Evolutionary conservation across 2,113 vertebrate species (phyloP).

Genomic region (Oreochromis spilurus): DNA sequence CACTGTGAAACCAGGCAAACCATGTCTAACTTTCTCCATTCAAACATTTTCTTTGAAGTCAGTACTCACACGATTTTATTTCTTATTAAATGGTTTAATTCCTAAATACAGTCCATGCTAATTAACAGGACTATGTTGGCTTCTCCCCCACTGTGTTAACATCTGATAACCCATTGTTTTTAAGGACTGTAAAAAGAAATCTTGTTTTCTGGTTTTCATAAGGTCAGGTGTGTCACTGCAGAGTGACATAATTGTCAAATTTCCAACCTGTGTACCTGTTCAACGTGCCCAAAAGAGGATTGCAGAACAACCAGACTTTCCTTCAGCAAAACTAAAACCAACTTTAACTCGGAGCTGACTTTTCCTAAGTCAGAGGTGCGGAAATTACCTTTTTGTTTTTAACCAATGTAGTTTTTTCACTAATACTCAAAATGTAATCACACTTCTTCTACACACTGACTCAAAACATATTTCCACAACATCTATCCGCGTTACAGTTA

Average conservation of each 20-base stretch:
- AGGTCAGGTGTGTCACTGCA: rapidly evolving
- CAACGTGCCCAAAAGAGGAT: neutral
- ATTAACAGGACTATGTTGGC: neutral
- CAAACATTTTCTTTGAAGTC: neutral
- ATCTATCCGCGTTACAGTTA: neutral
- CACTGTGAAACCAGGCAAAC: too few species aligned
- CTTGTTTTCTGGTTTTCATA: neutral
- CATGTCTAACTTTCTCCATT: too few species aligned
- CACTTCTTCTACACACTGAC: neutral
- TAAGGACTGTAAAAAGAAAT: neutral
- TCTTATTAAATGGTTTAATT: neutral
- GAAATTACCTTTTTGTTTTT: neutral
- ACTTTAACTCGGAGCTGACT: neutral
- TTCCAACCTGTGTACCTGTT: neutral
- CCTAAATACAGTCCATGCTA: neutral
- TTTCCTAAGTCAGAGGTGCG: neutral
- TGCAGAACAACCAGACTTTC: neutral
- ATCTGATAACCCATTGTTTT: neutral
- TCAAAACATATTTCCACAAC: neutral
- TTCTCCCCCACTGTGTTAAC: neutral
- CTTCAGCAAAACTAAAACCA: neutral
- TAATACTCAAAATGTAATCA: neutral
- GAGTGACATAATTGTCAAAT: rapidly evolving
- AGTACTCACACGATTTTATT: neutral
- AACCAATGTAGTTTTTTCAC: neutral